Evolutionary conservation across 1,140 invertebrate species (phyloP), one percentile per base, ranked within the genome.

Genomic region (Pseudomyrmex pallidus): DNA sequence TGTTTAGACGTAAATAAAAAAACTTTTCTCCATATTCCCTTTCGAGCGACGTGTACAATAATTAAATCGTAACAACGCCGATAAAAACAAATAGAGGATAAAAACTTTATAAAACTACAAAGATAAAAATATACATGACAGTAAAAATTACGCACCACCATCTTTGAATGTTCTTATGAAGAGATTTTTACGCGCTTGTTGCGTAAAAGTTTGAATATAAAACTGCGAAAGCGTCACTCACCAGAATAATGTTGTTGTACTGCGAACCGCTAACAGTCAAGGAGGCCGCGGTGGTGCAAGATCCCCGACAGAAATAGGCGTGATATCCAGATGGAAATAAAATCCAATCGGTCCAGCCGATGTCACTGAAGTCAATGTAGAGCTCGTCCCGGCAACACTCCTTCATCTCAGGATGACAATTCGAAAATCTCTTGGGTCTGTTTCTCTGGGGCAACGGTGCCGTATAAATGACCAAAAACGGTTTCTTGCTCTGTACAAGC

Each of bases 301-400:
- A 96, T 0, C 98, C 98, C 50, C 96, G 96, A 87, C 97, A 98
- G 93, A 97, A 98, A 92, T 97, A 97, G 0, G 97, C 97, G 83
- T 98, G 95, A 91, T 98, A 98, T 0, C 96, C 97, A 12, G 94
- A 95, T 0, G 98, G 98, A 63, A 96, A 95, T 20, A 98, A 95
- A 70, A 98, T 98, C 97, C 97, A 98, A 92, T 98, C 96, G 86
- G 96, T 96, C 98, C 97, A 98, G 59, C 97, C 97, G 57, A 98
- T 96, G 44, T 97, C 97, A 25, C 95, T 95, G 91, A 98, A 98
- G 82, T 96, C 97, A 15, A 98, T 96, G 88, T 97, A 96, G 0
- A 98, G 94, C 13, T 96, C 96, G 90, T 98, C 97, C 46, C 97
- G 94, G 89, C 98, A 98, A 91, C 98, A 98, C 87, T 97, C 97